Evolutionary conservation across 1,140 invertebrate species (phyloP).

Genomic region (Pectinophora gossypiella): DNA sequence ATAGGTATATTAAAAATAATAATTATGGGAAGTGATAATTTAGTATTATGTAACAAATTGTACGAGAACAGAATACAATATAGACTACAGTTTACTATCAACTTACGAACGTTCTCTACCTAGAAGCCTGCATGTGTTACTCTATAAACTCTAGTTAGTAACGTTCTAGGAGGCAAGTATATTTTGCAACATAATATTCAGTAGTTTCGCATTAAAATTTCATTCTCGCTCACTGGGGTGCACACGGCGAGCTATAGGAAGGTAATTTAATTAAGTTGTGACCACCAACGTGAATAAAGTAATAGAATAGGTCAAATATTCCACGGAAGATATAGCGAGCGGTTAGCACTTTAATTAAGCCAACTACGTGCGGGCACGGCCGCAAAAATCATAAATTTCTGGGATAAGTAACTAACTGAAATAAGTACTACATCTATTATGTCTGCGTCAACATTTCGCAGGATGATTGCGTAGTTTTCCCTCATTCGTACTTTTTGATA

Average conservation of each 20-base stretch:
- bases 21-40: no score
- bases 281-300: not conserved
- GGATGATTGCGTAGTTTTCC: no score
- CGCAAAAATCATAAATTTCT: constrained; percentile 13
- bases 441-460: not conserved
- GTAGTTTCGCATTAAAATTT: not conserved
- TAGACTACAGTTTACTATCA: no score
- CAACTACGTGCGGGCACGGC: not conserved
- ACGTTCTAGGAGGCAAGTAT: not conserved
- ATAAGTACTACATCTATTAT: no score
- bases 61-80: no score
- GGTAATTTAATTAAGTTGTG: constrained; percentile 2
- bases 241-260: not conserved
- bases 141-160: not conserved
- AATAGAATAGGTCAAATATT: not conserved
- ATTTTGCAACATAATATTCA: not conserved
- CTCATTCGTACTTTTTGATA: no score
- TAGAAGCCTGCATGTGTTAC: not conserved
- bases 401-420: no score
- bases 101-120: not conserved
- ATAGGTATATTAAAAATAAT: no score
- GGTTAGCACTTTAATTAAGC: constrained; percentile 3
- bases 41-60: no score
- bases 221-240: not conserved
- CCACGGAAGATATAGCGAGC: not conserved